Base-by-base conservation (phyloP, 2,797 vertebrate genomes). In the Brachyrhaphis roseni region DNA sequence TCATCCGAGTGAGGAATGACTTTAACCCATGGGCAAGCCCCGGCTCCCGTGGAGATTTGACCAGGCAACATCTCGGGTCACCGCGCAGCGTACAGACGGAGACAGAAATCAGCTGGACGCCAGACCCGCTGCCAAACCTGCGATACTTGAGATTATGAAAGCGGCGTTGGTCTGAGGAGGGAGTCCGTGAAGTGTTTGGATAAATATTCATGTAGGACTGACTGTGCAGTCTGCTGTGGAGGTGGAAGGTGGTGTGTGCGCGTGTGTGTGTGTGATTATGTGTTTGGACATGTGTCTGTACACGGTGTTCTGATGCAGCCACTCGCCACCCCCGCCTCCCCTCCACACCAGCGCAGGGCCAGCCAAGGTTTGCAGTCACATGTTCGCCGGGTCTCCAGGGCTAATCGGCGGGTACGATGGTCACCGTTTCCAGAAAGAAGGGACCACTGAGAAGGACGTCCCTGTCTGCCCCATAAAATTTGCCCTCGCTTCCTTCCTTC, bases 261-360 rank as follows among this genome's bases (percentile, higher is more conserved):
- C 45, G 66, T 59, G 77, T 79, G 78, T 49, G 72, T 74, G 80
- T 72, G 82, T 57, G 85, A 77, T 79, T 83, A 51, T 81, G 89
- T 84, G 84, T 88, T 89, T 92, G 91, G 89, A 89, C 90, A 86
- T 76, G 82, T 78, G 88, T 86, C 82, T 89, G 90, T 88, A 91
- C 88, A 87, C 83, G 87, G 85, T 91, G 90, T 91, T 92, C 88
- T 90, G 88, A 88, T 90, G 84, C 88, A 89, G 87, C 87, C 89
- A 85, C 88, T 93, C 83, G 88, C 46, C 84, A 81, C 36, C 75
- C 76, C 77, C 13, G 2, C 77, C 15, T 20, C 57, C 68, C 89
- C 87, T 78, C 85, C 86, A 85, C 86, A 89, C 55, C 79, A 82
- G 74, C 80, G 78, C 86, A 78, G 80, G 81, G 68, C 84, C 81